Evolutionary conservation across 2,797 vertebrate species (phyloP), one percentile per base, ranked within the genome.

Genomic region (Coreius guichenoti): DNA sequence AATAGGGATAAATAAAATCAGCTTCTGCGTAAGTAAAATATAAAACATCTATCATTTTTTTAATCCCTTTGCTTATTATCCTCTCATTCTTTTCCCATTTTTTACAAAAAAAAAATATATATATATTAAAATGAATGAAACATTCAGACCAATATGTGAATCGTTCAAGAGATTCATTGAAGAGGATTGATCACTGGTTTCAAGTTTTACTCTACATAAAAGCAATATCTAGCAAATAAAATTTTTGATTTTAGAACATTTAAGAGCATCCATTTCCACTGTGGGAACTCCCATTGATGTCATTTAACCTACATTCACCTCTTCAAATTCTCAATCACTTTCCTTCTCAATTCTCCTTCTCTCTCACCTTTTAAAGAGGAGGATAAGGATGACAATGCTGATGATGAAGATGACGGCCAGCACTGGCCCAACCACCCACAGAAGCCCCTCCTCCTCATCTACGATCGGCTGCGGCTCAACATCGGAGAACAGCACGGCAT

Each of bases 371-470:
- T 99, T 99, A 92, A 99, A 99, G 76, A 99, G 97, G 67, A 99
- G 97, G 89, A 99, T 99, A 91, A 98, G 98, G 87, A 99, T 99
- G 92, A 99, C 98, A 86, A 99, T 99, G 93, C 98, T 99, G 92
- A 99, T 98, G 89, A 99, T 99, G 93, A 99, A 99, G 91, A 99
- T 98, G 88, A 99, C 98, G 0, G 98, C 98, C 84, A 99, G 94
- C 81, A 99, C 98, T 19, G 98, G 98, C 65, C 98, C 98, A 86
- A 99, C 98, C 81, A 99, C 98, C 98, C 98, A 99, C 89, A 99
- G 94, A 88, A 99, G 95, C 68, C 98, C 98, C 94, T 99, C 98
- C 90, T 99, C 98, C 92, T 99, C 98, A 8, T 99, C 98, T 11
- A 98, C 96, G 72, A 99, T 98, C 11, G 98, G 98, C 76, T 99